Percentiles rank a stretch among this genome's conserved stretches.
Conservation (phyloP, 1,140 invertebrate genomes). For the Orchesella cincta region DNA sequence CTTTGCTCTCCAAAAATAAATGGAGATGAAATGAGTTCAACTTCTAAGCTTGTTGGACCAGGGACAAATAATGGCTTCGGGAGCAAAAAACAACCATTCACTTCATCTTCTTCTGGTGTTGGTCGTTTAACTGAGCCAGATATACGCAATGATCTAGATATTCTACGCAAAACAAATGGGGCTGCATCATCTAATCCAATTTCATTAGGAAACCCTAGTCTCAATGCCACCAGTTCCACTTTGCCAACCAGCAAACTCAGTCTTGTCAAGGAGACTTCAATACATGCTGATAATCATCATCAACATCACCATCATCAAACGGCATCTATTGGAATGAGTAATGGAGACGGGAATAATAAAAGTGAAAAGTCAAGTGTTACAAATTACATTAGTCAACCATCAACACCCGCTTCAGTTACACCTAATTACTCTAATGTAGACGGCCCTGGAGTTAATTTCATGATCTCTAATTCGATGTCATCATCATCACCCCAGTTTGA, state of each 20-base stretch:
- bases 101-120: conserved; percentile 9
- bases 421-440: conserved; percentile 17
- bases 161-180: conserved; percentile 7
- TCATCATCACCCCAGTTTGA: background rate
- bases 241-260: background rate
- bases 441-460: conserved; percentile 23
- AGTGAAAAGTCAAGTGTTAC: conserved; percentile 11
- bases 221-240: background rate
- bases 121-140: background rate
- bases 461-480: conserved; percentile 1
- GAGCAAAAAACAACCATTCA: conserved; percentile 14
- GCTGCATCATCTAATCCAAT: conserved; percentile 12
- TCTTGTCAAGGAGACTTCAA: conserved; percentile 8
- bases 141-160: background rate
- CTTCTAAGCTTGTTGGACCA: conserved; percentile 17
- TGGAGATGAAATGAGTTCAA: conserved; percentile 37
- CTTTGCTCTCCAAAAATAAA: conserved; percentile 41
- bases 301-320: background rate
- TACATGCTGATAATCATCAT: background rate
- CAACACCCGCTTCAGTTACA: background rate
- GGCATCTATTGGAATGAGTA: background rate
- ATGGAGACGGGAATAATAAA: background rate
- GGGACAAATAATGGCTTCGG: conserved; percentile 32
- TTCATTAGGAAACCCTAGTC: background rate
- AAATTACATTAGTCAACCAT: conserved; percentile 23